Evolutionary conservation across 2,888 invertebrate genomes (phyloP), one percentile per base, ranked within the genome.

Genomic region (Aradus depressus): DNA sequence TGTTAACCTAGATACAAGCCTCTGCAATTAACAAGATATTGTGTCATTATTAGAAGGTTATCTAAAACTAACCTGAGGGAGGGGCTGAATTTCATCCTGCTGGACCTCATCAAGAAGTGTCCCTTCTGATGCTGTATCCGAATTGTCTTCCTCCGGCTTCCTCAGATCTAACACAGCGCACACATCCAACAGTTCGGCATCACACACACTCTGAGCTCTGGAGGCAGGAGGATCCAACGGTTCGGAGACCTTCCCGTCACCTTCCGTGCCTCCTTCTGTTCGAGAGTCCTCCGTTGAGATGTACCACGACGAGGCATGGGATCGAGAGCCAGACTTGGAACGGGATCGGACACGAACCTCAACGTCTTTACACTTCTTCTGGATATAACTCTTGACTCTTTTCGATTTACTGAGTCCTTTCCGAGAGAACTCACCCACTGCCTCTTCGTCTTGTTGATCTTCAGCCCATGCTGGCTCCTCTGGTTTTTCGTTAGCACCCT

Each of bases 281-380:
- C 57, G 21, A n/a, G 57, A 57, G 26, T 57, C 57, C 39, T 34
- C 50, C 41, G 32, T 38, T 16, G 48, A 34, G 23, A 51, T 45
- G 47, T 37, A 53, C 57, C 18, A 52, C 52, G 52, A 54, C n/a
- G 54, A 50, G 2, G 53, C 26, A 3, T 51, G 51, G 12, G 50
- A 41, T 12, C 49, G 34, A 2, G 51, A 48, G 31, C 52, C 48
- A 3, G 54, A 55, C 31, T 51, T 54, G 4, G 52, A 52, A 34
- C 55, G 47, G 6, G 56, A 55, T 26, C 56, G 41, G 10, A 53
- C 50, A 19, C 39, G 32, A 31, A 47, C 51, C 18, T 50, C 41
- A 18, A 58, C 49, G 39, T 56, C 55, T 22, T 52, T 51, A 38
- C 56, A 58, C 44, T 58, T 58, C 45, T 54, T 58, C 48, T 58